Conservation (phyloP, 2,113 vertebrate species). For the Calonectris borealis region DNA sequence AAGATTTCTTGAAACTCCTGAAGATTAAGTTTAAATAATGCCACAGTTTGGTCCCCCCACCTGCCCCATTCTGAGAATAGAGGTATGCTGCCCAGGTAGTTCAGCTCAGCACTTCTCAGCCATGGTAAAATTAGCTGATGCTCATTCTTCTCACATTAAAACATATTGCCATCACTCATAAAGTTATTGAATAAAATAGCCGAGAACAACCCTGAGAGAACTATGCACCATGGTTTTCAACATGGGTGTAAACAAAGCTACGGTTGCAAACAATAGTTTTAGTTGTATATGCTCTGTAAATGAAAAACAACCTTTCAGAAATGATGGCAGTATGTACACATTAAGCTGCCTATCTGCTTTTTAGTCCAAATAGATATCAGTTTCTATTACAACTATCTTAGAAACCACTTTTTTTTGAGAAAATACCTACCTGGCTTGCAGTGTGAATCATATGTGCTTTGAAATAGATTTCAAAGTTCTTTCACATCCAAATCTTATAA, state of each 20-base stretch:
- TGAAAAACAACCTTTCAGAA: background rate
- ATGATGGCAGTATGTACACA: background rate
- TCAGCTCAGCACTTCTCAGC: background rate
- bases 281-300: background rate
- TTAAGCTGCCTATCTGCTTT: background rate
- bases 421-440: background rate
- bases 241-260: background rate
- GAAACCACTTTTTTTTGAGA: background rate
- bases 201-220: background rate
- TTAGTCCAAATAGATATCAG: background rate
- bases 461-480: background rate
- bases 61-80: background rate
- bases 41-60: fast-evolving
- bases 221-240: background rate
- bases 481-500: background rate
- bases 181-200: background rate
- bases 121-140: background rate
- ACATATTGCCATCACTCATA: background rate
- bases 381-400: background rate
- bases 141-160: background rate
- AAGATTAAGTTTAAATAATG: background rate
- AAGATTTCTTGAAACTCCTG: background rate
- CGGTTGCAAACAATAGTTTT: background rate
- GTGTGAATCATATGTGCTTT: background rate
- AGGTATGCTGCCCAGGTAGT: background rate